Evolutionary conservation across 2,888 invertebrate genomes (phyloP).

Genomic region (Cantharis lateralis): DNA sequence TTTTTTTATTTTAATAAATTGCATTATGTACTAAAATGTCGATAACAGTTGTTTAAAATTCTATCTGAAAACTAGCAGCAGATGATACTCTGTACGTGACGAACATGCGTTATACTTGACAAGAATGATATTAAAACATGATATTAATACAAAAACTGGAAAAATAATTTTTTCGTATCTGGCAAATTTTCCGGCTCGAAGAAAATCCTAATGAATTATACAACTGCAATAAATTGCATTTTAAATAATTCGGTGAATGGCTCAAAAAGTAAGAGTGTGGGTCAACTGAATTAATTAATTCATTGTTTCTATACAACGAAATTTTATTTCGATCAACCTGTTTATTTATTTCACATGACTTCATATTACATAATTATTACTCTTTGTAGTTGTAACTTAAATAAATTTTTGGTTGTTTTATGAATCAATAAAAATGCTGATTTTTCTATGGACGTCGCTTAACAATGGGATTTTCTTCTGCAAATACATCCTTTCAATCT

Average conservation of each 20-base stretch:
- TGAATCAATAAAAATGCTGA: no score
- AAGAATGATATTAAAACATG: neutral
- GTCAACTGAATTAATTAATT: neutral
- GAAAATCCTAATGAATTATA: neutral
- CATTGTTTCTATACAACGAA: neutral
- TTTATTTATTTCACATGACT: no score
- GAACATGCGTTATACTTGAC: slow-evolving; percentile 11
- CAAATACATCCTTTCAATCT: no score
- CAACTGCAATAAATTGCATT: neutral
- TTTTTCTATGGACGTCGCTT: no score
- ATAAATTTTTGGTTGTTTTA: no score
- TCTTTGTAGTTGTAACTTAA: no score
- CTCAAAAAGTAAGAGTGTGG: neutral
- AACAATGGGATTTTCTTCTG: no score
- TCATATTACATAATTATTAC: no score
- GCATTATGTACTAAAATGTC: slow-evolving; percentile 9
- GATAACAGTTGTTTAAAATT: slow-evolving; percentile 23
- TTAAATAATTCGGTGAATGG: neutral
- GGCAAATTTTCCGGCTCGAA: neutral
- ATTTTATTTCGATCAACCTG: neutral
- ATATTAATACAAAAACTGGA: neutral
- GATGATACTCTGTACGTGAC: slow-evolving; percentile 25
- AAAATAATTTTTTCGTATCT: neutral
- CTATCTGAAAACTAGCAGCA: slow-evolving; percentile 17
- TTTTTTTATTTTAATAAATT: slow-evolving; percentile 4